Base-by-base conservation (phyloP, 2,113 vertebrate genomes). In the Acrocephalus arundinaceus region DNA sequence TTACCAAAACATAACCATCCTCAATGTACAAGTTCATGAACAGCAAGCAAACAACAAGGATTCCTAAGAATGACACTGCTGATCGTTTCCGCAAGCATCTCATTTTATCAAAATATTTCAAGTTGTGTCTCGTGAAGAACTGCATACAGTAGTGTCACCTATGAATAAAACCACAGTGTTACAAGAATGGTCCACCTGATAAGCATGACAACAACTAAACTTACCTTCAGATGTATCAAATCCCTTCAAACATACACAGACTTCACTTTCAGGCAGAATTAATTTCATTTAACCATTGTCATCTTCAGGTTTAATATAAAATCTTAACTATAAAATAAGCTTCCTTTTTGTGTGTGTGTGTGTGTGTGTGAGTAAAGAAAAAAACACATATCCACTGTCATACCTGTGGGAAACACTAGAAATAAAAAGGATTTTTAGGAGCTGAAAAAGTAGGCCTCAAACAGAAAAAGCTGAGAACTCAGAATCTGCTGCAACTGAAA, bases 21-120 rank as follows among this genome's bases (percentile, higher is more conserved):
- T 99, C 99, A 83, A 99, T 99, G 97, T 99, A 99, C 82, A 99
- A 98, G 92, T 99, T 99, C 96, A 99, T 98, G 97, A 99, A 99
- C 74, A 99, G 98, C 93, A 99, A 98, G 87, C 98, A 99, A 97
- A 99, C 98, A 73, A 99, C 98, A 97, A 99, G 98, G 94, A 99
- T 97, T 92, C 99, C 99, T 54, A 99, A 98, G 96, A 99, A 98
- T 6, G 99, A 99, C n/a, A 99, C 99, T 43, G 98, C 98, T 87
- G 99, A 99, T 92, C 99, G 98, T 96, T 99, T 99, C 97, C 99
- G 97, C 97, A 99, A 98, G 98, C 99, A 99, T 98, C 99, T 98
- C 99, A 99, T 99, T 98, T 99, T 99, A 98, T 99, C 98, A 96
- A 99, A 97, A 93, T 98, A 98, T 98, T 99, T 99, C 98, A 98